These are phyloP conservation scores for Drosophila robusta DNA, from an alignment of 2,888 invertebrate species.

Conservation along the genomic window DNA sequence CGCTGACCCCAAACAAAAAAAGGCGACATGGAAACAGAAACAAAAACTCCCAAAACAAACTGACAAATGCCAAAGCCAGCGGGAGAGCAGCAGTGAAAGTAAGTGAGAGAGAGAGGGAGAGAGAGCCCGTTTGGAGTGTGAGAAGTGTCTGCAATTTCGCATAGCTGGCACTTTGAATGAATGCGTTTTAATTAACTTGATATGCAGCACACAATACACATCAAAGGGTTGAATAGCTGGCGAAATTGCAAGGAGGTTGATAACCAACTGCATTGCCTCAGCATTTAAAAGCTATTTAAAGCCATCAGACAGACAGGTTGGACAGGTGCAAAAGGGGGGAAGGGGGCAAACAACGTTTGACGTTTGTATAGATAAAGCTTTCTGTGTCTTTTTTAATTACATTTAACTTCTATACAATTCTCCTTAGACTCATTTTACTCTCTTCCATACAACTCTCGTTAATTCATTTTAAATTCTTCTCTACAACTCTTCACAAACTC, in stretches of 20 bases:
- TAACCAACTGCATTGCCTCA: conserved; percentile 21
- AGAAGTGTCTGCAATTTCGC: conserved; percentile 57
- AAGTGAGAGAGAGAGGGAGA: background rate
- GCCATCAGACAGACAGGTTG: conserved; percentile 6
- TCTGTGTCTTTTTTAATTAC: conserved; percentile 34
- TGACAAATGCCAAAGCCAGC: conserved; percentile 15
- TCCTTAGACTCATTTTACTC: conserved; percentile 1
- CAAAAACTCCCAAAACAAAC: conserved; percentile 17
- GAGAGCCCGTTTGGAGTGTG: background rate
- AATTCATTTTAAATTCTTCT: background rate
- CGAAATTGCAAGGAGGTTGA: conserved; percentile 31
- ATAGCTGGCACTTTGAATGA: conserved; percentile 61
- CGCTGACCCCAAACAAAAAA: conserved; percentile 33
- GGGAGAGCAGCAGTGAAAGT: background rate
- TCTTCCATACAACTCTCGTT: background rate
- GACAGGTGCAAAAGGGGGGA: conserved; percentile 10
- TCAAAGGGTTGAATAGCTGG: conserved; percentile 27
- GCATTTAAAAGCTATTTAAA: conserved; percentile 32
- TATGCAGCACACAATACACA: conserved; percentile 51
- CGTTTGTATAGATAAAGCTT: conserved; percentile 20
- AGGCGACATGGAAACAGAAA: conserved; percentile 13
- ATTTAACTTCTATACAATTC: conserved; percentile 1
- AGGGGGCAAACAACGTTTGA: conserved; percentile 20
- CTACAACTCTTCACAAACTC: background rate
- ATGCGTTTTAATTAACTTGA: conserved; percentile 66